These are phyloP conservation scores for Brachionus calyciflorus DNA, from an alignment of 1,140 invertebrate species.

Conservation along the genomic window DNA sequence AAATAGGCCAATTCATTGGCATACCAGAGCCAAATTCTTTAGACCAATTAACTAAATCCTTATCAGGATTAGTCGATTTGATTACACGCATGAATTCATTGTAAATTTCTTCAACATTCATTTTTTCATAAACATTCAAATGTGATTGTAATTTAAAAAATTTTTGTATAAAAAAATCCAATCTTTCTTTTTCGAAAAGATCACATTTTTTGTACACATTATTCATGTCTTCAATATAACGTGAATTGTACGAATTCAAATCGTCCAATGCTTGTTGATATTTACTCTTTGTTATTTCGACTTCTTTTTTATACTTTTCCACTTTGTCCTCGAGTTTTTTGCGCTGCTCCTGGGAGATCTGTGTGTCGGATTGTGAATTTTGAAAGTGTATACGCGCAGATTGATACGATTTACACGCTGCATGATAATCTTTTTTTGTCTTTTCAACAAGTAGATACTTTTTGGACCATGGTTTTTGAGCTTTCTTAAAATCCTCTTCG, in stretches of 20 bases:
- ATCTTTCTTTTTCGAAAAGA: conserved; percentile 84
- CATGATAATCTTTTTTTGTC: conserved; percentile 86
- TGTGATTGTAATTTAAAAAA: conserved; percentile 16
- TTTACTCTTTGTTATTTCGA: conserved; percentile 82
- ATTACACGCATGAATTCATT: conserved; percentile 92
- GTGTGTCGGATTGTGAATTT: conserved; percentile 87
- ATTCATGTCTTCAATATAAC: conserved; percentile 73
- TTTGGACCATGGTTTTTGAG: conserved; percentile 96
- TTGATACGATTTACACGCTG: conserved; percentile 89
- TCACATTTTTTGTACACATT: conserved; percentile 90
- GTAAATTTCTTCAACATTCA: conserved; percentile 86
- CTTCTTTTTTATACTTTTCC: conserved; percentile 86
- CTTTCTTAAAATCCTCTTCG: conserved; percentile 59
- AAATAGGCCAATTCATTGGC: conserved; percentile 97
- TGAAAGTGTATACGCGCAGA: conserved; percentile 92
- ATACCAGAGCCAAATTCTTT: conserved; percentile 94
- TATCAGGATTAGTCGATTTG: conserved; percentile 86
- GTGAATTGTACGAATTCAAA: conserved; percentile 90
- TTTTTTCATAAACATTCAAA: conserved; percentile 42
- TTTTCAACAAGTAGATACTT: conserved; percentile 78
- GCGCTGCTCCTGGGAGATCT: conserved; percentile 90
- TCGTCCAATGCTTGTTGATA: conserved; percentile 85
- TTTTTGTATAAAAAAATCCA: conserved; percentile 41
- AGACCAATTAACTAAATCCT: conserved; percentile 98
- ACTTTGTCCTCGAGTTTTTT: conserved; percentile 90